Base-by-base conservation (phyloP, 2,113 vertebrate species). In the Microcebus griseorufus region DNA sequence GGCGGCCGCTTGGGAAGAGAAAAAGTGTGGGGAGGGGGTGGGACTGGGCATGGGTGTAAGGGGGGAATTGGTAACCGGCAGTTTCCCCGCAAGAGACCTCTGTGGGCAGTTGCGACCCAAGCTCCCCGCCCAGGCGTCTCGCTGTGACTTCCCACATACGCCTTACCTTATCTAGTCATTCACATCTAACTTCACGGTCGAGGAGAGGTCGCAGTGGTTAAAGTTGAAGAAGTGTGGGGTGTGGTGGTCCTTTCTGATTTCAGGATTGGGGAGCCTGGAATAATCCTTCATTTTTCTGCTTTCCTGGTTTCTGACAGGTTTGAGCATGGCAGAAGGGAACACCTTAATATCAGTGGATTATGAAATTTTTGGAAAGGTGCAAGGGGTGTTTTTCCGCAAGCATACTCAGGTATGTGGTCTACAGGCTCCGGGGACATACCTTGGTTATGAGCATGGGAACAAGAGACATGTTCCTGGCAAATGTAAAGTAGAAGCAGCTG, bases 361-460 rank as follows among this genome's bases (percentile, higher is more conserved):
- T 95, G 99, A 99, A 97, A 97, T 99, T 94, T 99, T 96, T 98
- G 99, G 99, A 85, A 99, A 97, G 97, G 99, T 99, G 76, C 99
- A 99, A 98, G 99, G 99, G 42, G 99, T 99, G 72, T 99, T 99
- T 98, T 99, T 99, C 97, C 99, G 99, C 88, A 99, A 99, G 98
- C 99, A 99, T 98, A 99, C 99, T 0, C 99, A 99, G 99, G 99
- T 99, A 98, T 93, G 98, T 95, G 91, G 73, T 45, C 51, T 70
- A 4, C 27, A 42, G 64, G 48, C 34, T 85, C 73, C 83, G 83
- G 86, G 62, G 11, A 70, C 45, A 65, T 39, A 48, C 17, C 11
- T 20, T 39, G 9, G 37, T 55, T 86, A 17, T 9, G 42, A 53
- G 58, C n/a, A 11, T 45, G 67, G 34, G 11, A 83, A 65, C 48